Evolutionary conservation across 2,113 vertebrate species (phyloP).

Genomic region (Xenopus borealis): DNA sequence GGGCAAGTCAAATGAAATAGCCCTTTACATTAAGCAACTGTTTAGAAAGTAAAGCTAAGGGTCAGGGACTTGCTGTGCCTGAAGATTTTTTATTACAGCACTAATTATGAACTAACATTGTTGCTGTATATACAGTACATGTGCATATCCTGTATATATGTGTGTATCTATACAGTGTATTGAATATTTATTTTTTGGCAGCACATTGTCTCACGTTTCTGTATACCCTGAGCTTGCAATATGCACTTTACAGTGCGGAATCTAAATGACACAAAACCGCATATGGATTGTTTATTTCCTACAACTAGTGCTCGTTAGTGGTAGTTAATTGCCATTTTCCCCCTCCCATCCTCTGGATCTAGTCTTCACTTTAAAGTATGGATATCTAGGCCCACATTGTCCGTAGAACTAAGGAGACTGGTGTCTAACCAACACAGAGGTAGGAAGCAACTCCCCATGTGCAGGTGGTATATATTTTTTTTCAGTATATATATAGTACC

Average conservation of each 20-base stretch:
- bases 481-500: too few relatives aligned
- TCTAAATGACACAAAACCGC: neutral
- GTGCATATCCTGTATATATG: conserved; percentile 20
- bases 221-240: conserved; percentile 14
- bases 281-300: neutral
- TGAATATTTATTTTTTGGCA: conserved; percentile 4
- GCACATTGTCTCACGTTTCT: conserved; percentile 2
- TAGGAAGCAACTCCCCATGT: too few relatives aligned
- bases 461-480: too few relatives aligned
- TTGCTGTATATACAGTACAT: conserved; percentile 5
- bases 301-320: too few relatives aligned
- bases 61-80: conserved; percentile 35
- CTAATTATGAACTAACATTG: neutral
- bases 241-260: conserved; percentile 21
- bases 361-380: too few relatives aligned
- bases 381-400: too few relatives aligned
- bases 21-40: too few relatives aligned
- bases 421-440: too few relatives aligned
- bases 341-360: too few relatives aligned
- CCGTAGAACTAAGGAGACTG: too few relatives aligned
- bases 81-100: conserved; percentile 29
- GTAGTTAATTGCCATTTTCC: too few relatives aligned
- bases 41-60: conserved; percentile 34
- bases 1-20: too few relatives aligned
- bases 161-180: neutral